phyloP scores from a whole-genome alignment of 2,113 vertebrate genomes.

The Probosciger aterrimus region DNA sequence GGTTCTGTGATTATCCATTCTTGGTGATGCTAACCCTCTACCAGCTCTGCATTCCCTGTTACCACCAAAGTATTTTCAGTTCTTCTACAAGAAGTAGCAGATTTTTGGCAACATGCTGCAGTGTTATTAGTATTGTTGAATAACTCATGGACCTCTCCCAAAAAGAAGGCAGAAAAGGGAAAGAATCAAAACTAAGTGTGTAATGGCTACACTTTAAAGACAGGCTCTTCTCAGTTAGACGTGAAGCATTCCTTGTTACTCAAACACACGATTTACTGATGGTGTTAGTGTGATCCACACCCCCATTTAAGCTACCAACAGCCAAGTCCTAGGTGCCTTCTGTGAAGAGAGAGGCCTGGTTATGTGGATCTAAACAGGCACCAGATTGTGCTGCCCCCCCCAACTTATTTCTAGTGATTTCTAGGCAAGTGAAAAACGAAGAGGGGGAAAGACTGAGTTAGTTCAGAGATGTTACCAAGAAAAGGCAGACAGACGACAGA shows the following conservation, averaged over 20 bases:
- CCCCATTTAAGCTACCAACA: background rate
- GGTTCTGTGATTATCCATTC: background rate
- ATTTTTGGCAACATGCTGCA: background rate
- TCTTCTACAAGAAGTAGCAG: background rate
- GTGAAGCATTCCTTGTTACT: background rate
- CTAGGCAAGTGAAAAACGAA: constrained; percentile 10
- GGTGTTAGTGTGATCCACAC: background rate
- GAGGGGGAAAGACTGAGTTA: constrained; percentile 53
- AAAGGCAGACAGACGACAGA: constrained; percentile 62
- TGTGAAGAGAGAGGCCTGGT: background rate
- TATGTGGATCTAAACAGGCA: background rate
- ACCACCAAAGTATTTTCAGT: background rate
- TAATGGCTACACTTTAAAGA: background rate
- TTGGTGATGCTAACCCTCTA: background rate
- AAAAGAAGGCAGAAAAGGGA: background rate
- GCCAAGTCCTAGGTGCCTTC: background rate
- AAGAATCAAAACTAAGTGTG: background rate
- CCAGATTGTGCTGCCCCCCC: background rate
- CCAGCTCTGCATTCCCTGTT: background rate
- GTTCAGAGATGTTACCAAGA: constrained; percentile 64
- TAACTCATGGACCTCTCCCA: accelerated
- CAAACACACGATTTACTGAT: background rate
- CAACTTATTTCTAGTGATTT: background rate
- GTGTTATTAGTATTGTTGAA: accelerated
- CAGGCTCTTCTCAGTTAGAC: background rate